Percentiles rank a stretch among this genome's conserved stretches.
phyloP scores from a whole-genome alignment of 2,113 vertebrate genomes.

The Numenius arquata region DNA sequence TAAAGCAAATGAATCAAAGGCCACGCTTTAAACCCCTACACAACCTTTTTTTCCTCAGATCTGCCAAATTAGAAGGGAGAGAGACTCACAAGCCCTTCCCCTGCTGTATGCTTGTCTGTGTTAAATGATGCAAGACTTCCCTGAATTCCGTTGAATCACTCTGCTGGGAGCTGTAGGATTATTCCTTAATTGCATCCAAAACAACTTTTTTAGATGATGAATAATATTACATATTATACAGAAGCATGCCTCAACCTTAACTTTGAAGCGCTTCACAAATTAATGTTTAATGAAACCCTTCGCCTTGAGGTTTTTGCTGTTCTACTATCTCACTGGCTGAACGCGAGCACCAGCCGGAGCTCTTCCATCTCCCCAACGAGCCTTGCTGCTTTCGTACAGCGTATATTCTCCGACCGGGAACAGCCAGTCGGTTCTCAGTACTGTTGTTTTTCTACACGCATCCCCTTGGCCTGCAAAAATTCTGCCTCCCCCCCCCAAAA shows the following conservation, averaged over 20 bases:
- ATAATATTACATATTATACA: not conserved
- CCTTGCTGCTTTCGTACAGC: not conserved
- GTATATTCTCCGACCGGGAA: not conserved
- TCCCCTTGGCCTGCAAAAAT: not conserved
- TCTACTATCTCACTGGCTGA: not conserved
- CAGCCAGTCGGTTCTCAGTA: not conserved
- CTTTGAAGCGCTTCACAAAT: constrained; percentile 37
- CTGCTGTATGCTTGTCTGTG: not conserved
- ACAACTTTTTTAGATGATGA: constrained; percentile 17
- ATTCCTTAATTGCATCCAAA: constrained; percentile 43
- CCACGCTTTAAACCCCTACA: not conserved
- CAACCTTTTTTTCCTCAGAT: not conserved
- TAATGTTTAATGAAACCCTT: constrained; percentile 51
- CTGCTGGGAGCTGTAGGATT: not conserved
- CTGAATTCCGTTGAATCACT: not conserved
- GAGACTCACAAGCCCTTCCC: not conserved
- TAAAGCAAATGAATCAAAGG: not conserved
- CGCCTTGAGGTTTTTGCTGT: not conserved
- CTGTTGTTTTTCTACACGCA: not conserved
- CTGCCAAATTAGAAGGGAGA: not conserved
- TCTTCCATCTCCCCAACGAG: constrained; percentile 16
- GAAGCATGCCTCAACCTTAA: not conserved
- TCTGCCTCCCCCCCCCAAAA: not conserved
- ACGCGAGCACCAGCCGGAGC: not conserved
- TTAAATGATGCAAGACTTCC: constrained; percentile 35